A percentile compares a stretch with the other conserved stretches of the same genome.
Conservation (phyloP, 1,140 invertebrate genomes). For the Polyergus mexicanus region DNA sequence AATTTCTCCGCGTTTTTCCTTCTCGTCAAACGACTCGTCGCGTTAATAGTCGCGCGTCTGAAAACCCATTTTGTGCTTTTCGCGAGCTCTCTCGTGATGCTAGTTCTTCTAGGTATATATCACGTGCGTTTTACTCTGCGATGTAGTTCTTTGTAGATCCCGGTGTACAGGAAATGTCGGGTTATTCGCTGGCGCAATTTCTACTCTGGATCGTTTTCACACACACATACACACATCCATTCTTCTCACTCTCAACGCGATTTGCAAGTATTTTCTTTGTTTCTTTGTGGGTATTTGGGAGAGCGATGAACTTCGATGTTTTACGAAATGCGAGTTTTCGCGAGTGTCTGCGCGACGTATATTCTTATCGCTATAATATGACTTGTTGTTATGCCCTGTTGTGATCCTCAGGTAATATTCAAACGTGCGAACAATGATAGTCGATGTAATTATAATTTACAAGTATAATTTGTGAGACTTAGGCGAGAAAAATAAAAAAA, state of each 20-base stretch:
- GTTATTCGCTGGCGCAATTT: slow-evolving; percentile 33
- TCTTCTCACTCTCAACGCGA: neutral
- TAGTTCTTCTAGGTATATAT: slow-evolving; percentile 11
- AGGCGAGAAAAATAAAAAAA: neutral
- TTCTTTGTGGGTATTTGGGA: slow-evolving; percentile 24
- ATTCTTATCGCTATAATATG: slow-evolving; percentile 61
- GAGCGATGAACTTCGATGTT: slow-evolving; percentile 59
- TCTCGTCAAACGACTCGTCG: slow-evolving; percentile 24
- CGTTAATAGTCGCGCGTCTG: slow-evolving; percentile 3
- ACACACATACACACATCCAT: neutral
- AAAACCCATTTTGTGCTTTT: slow-evolving; percentile 39
- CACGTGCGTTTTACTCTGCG: slow-evolving; percentile 17
- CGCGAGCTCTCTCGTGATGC: neutral
- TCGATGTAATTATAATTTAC: neutral
- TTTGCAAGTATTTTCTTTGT: slow-evolving; percentile 21
- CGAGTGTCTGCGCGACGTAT: slow-evolving; percentile 44
- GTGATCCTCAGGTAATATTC: slow-evolving; percentile 35
- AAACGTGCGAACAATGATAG: neutral
- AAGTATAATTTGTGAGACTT: neutral
- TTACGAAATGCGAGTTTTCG: slow-evolving; percentile 44
- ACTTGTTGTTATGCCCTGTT: slow-evolving; percentile 49
- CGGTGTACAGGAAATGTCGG: neutral
- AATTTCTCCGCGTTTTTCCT: slow-evolving; percentile 4
- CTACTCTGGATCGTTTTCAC: slow-evolving; percentile 18
- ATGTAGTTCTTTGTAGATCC: slow-evolving; percentile 22